Evolutionary conservation across 92 coral and sea anemone genomes (phyloP).

Genomic region (Palythoa grandiflora): DNA sequence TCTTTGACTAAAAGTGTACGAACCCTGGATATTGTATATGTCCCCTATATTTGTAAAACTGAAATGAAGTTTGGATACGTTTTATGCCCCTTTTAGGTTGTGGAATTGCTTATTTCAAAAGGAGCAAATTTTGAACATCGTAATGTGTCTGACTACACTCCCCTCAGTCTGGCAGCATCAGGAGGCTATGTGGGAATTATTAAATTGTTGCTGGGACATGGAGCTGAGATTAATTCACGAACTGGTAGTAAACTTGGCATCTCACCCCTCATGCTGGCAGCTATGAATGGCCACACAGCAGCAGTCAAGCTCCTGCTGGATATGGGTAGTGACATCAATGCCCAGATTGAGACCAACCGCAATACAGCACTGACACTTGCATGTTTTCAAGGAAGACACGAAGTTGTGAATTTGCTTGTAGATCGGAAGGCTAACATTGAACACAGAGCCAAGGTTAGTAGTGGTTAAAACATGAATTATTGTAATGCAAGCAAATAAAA

Average conservation of each 20-base stretch:
- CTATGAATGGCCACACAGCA: constrained; percentile 98
- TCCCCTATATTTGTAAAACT: neutral
- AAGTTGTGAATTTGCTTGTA: constrained; percentile 94
- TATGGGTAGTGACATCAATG: constrained; percentile 99
- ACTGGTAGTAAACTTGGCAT: constrained; percentile 99
- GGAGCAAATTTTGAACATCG: constrained; percentile 99
- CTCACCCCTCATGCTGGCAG: constrained; percentile 98
- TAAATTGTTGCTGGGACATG: constrained; percentile 88
- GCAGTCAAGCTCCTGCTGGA: constrained; percentile 95
- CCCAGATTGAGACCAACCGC: constrained; percentile 99
- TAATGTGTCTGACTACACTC: constrained; percentile 98
- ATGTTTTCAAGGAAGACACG: constrained; percentile 98
- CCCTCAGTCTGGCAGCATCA: constrained; percentile 95
- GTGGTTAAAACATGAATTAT: neutral
- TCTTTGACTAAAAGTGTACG: no score
- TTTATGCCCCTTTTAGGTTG: constrained; percentile 68
- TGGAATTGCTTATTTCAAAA: constrained; percentile 92
- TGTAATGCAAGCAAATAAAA: neutral
- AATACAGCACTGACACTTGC: constrained; percentile 98
- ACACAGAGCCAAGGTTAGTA: constrained; percentile 94
- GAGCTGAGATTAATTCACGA: constrained; percentile 98
- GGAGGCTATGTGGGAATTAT: constrained; percentile 99
- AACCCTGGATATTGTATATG: no score
- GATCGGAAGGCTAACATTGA: constrained; percentile 98
- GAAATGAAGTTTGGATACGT: neutral